A percentile compares a stretch with the other conserved stretches of the same genome.
Conservation (phyloP, 2,888 invertebrate species). For the Lycia hirtaria region DNA sequence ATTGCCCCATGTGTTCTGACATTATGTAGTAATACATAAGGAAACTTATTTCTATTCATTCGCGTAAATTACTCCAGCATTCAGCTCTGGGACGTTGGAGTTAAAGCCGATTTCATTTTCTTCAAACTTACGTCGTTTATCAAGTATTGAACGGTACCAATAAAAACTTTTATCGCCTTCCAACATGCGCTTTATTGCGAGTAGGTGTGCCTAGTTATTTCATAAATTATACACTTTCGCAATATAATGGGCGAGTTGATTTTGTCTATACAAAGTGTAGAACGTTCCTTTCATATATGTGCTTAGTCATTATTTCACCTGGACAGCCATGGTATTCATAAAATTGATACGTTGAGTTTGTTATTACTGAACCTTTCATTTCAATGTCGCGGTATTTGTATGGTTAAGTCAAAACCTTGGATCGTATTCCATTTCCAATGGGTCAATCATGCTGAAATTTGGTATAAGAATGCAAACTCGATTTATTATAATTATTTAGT, state of each 20-base stretch:
- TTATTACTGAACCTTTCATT: too few relatives aligned
- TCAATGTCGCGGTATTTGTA: too few relatives aligned
- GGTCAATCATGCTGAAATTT: too few relatives aligned
- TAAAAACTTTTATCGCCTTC: conserved; percentile 40
- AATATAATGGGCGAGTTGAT: conserved; percentile 16
- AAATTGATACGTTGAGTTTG: too few relatives aligned
- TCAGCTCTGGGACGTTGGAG: conserved; percentile 53
- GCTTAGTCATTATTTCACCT: neutral
- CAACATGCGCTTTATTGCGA: conserved; percentile 34
- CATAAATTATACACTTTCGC: conserved; percentile 26
- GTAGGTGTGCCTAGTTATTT: conserved; percentile 36
- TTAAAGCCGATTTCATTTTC: conserved; percentile 56
- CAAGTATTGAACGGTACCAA: conserved; percentile 39
- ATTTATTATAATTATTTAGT: too few relatives aligned
- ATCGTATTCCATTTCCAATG: too few relatives aligned
- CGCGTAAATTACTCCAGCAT: conserved; percentile 62
- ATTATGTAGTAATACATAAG: conserved; percentile 67
- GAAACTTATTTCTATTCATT: conserved; percentile 65
- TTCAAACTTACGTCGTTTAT: conserved; percentile 53
- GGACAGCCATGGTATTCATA: neutral
- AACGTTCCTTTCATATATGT: neutral
- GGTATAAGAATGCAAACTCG: too few relatives aligned
- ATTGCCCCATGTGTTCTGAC: conserved; percentile 69
- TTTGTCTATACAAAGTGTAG: conserved; percentile 8
- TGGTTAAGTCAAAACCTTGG: too few relatives aligned